Percentiles rank a stretch among this genome's conserved stretches.
Evolutionary conservation across 2,113 vertebrate genomes (phyloP).

Genomic region (Dicerorhinus sumatrensis): DNA sequence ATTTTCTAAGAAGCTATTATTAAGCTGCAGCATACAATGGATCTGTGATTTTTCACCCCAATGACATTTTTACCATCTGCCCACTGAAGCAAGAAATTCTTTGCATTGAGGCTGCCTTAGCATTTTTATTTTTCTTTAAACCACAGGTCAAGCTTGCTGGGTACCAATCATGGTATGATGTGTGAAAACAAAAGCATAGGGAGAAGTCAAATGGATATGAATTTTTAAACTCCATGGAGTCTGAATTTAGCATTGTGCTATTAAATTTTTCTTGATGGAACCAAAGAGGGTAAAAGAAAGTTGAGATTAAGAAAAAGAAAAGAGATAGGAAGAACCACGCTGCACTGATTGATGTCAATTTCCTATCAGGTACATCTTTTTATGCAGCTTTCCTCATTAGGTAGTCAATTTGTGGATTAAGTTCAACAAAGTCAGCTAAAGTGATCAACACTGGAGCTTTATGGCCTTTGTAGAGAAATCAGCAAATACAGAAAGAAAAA

Average conservation of each 20-base stretch:
- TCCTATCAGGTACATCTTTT: too few relatives aligned
- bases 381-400: background rate
- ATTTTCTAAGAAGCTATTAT: background rate
- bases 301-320: background rate
- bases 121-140: background rate
- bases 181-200: background rate
- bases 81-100: background rate
- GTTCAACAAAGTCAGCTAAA: background rate
- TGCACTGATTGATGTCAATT: background rate
- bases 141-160: too few relatives aligned
- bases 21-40: background rate
- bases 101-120: background rate
- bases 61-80: background rate
- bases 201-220: too few relatives aligned
- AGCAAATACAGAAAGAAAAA: background rate
- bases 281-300: background rate
- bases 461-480: background rate
- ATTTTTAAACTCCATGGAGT: background rate
- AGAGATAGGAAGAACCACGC: background rate
- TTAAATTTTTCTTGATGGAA: background rate
- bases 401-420: background rate
- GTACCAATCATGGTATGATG: fast-evolving
- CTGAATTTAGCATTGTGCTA: background rate
- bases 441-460: background rate
- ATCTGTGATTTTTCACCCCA: background rate